These are phyloP conservation scores for Psittacula echo DNA, from an alignment of 2,797 vertebrate species.

Conservation along the genomic window DNA sequence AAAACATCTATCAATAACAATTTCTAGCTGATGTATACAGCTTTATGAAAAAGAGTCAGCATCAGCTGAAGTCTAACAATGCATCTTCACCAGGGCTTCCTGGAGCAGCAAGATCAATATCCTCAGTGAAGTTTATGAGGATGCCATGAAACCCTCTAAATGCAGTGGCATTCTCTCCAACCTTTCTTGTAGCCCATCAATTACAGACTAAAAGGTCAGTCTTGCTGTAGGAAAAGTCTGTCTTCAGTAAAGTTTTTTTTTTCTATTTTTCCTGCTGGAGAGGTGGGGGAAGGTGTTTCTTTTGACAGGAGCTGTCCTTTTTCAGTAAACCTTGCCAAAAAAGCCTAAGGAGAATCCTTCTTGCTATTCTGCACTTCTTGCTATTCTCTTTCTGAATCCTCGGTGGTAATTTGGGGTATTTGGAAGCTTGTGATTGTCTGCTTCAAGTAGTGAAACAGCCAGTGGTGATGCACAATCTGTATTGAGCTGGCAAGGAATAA, in stretches of 20 bases:
- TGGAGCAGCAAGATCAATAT: slow-evolving; percentile 39
- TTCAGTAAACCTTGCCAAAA: background rate
- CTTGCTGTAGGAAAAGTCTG: slow-evolving; percentile 15
- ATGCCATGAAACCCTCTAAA: slow-evolving; percentile 29
- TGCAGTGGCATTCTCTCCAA: slow-evolving; percentile 44
- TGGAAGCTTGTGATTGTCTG: background rate
- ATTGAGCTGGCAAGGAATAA: background rate
- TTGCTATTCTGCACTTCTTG: background rate
- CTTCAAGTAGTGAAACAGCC: background rate
- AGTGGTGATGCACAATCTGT: background rate
- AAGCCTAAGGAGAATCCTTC: background rate
- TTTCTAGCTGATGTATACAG: slow-evolving; percentile 42
- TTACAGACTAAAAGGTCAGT: slow-evolving; percentile 56
- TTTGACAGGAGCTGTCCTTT: slow-evolving; percentile 14
- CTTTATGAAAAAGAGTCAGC: slow-evolving; percentile 43
- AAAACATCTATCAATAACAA: slow-evolving; percentile 40
- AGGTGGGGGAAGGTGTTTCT: background rate
- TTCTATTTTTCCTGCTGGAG: background rate
- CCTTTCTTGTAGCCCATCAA: slow-evolving; percentile 60
- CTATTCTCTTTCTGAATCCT: background rate
- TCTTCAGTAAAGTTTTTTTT: slow-evolving; percentile 14
- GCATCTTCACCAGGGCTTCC: background rate
- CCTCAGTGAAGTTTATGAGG: slow-evolving; percentile 65
- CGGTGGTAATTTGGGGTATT: background rate
- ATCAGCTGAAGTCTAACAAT: slow-evolving; percentile 45